These are phyloP conservation scores for Myotis planiceps DNA, from an alignment of 2,797 vertebrate species.

Conservation along the genomic window DNA sequence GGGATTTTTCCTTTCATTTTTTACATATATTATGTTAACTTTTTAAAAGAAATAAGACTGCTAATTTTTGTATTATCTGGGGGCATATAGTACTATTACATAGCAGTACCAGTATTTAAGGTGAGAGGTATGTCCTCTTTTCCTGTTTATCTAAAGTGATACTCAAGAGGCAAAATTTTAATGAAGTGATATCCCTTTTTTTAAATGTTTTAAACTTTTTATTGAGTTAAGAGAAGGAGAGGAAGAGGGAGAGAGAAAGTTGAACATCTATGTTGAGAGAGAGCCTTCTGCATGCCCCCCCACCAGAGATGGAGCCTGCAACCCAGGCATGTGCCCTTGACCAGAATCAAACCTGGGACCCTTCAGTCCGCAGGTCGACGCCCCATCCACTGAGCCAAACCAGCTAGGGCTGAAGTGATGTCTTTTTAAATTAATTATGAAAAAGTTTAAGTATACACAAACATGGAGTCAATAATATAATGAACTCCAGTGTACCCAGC, in stretches of 20 bases:
- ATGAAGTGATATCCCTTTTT: background rate
- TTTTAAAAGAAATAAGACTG: background rate
- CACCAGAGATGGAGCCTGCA: no score
- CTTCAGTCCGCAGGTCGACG: no score
- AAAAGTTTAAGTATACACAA: background rate
- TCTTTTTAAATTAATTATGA: background rate
- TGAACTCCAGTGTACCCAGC: background rate
- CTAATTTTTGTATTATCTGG: background rate
- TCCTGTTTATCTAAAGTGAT: background rate
- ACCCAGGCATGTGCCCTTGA: no score
- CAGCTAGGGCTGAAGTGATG: background rate
- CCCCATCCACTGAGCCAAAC: background rate
- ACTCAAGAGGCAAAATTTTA: background rate
- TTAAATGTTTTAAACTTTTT: no score
- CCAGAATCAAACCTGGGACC: no score
- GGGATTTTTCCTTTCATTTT: background rate
- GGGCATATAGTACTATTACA: background rate
- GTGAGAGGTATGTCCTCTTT: background rate
- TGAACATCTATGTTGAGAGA: no score
- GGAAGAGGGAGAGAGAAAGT: no score
- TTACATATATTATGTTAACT: background rate
- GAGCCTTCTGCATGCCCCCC: no score
- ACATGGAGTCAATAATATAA: background rate
- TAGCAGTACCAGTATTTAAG: background rate
- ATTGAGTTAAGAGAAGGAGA: no score